A percentile compares a stretch with the other conserved stretches of the same genome.
Conservation (phyloP, 1,140 invertebrate genomes). For the Penaeus vannamei region DNA sequence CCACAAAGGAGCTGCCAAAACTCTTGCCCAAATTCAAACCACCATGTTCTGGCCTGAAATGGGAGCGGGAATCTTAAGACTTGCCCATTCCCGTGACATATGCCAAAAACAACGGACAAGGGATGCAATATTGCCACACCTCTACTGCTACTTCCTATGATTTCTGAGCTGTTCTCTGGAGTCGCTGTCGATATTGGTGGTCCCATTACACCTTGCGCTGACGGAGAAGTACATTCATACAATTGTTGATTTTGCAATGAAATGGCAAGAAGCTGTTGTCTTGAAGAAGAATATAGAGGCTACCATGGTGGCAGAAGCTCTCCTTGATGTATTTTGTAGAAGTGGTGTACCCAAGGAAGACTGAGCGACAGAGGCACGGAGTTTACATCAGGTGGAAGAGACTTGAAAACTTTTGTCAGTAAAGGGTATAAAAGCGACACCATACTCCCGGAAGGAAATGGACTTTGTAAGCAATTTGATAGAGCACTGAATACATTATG, state of each 20-base stretch:
- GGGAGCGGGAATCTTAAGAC: not conserved
- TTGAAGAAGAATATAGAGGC: not conserved
- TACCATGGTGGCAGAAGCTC: not conserved
- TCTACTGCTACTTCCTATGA: not conserved
- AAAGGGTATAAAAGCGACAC: too few relatives aligned
- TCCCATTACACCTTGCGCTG: not conserved
- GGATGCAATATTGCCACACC: not conserved
- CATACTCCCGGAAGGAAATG: too few relatives aligned
- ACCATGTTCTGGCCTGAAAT: constrained; percentile 9
- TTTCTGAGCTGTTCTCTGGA: not conserved
- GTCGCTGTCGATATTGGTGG: not conserved
- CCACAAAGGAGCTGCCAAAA: not conserved
- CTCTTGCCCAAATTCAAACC: not conserved
- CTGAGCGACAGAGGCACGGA: not conserved
- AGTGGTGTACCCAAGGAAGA: not conserved
- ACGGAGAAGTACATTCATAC: constrained; percentile 87
- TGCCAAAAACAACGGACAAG: not conserved
- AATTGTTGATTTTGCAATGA: constrained; percentile 93
- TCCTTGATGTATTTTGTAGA: not conserved
- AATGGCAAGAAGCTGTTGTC: constrained; percentile 72
- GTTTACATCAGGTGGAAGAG: too few relatives aligned
- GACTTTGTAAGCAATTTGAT: too few relatives aligned
- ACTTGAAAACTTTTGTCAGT: too few relatives aligned
- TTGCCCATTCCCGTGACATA: not conserved
- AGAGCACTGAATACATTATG: not conserved